These are phyloP conservation scores for Plutella xylostella DNA, from an alignment of 2,888 invertebrate genomes.

Conservation along the genomic window DNA sequence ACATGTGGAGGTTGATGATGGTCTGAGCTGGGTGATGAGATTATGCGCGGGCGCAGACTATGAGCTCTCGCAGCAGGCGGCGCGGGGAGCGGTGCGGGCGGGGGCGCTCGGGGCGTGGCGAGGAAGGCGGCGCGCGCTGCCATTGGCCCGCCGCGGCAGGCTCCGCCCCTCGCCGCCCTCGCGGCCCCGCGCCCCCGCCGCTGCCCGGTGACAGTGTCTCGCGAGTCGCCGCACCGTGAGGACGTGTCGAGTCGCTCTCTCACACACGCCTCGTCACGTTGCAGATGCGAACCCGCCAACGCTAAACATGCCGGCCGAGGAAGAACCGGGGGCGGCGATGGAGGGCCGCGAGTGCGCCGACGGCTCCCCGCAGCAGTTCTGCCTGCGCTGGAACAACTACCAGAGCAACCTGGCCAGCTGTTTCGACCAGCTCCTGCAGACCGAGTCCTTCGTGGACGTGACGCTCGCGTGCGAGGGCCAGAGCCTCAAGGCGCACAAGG, in stretches of 20 bases:
- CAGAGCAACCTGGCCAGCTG: conserved; percentile 89
- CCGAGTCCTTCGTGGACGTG: conserved; percentile 91
- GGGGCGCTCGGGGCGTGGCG: conserved; percentile 22
- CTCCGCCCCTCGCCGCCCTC: conserved; percentile 34
- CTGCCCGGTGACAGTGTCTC: conserved; percentile 38
- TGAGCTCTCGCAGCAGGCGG: conserved; percentile 1
- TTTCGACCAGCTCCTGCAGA: conserved; percentile 90
- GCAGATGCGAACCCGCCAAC: conserved; percentile 42
- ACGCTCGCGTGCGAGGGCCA: conserved; percentile 92
- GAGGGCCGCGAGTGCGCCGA: conserved; percentile 49
- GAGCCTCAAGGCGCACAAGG: conserved; percentile 92
- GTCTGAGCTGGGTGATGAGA: no score
- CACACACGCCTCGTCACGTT: conserved; percentile 32
- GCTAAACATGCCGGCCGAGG: conserved; percentile 60
- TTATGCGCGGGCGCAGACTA: conserved; percentile 7
- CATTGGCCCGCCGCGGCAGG: conserved; percentile 28
- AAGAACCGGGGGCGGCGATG: conserved; percentile 52
- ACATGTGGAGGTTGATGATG: no score
- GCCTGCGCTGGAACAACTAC: conserved; percentile 94
- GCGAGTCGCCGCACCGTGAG: conserved; percentile 46
- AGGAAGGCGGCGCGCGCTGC: conserved; percentile 33
- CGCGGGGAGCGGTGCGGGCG: conserved; percentile 21
- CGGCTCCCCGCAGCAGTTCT: conserved; percentile 87
- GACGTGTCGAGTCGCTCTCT: conserved; percentile 38
- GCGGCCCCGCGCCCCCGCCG: conserved; percentile 32